phyloP scores from a whole-genome alignment of 2,113 vertebrate species.

The Bufo gargarizans region DNA sequence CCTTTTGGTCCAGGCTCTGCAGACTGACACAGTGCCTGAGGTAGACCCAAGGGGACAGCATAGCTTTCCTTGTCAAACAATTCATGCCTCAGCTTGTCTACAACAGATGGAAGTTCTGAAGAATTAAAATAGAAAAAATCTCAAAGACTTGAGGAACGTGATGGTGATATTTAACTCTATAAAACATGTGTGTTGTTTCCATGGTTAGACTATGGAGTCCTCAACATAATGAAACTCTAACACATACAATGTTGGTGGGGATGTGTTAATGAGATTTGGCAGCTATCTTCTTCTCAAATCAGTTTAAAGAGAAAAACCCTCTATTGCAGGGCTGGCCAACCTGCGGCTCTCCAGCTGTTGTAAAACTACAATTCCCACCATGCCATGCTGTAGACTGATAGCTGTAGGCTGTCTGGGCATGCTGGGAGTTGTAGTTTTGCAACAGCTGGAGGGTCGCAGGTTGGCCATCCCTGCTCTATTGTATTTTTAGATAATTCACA shows the following conservation, averaged over 20 bases:
- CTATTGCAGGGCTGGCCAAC: no score
- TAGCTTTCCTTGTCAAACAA: conserved; percentile 38
- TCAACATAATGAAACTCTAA: conserved; percentile 31
- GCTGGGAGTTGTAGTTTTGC: no score
- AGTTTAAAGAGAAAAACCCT: background rate
- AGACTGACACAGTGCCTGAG: conserved; percentile 33
- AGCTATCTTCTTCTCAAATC: conserved; percentile 11
- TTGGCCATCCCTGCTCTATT: no score
- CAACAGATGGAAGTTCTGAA: conserved; percentile 47
- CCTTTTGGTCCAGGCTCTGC: background rate
- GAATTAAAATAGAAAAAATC: conserved; percentile 5
- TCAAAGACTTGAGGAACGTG: background rate
- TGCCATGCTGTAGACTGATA: no score
- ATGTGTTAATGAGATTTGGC: conserved; percentile 49
- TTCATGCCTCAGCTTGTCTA: background rate
- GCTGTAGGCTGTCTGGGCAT: no score
- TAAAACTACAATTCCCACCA: no score
- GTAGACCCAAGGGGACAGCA: conserved; percentile 6
- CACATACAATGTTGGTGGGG: background rate
- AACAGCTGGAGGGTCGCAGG: no score
- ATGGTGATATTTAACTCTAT: conserved; percentile 31
- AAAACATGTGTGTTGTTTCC: background rate
- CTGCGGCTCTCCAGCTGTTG: no score
- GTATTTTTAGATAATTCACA: conserved; percentile 29
- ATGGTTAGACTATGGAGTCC: background rate